phyloP scores from a whole-genome alignment of 2,113 vertebrate species.

The Martes martes region DNA sequence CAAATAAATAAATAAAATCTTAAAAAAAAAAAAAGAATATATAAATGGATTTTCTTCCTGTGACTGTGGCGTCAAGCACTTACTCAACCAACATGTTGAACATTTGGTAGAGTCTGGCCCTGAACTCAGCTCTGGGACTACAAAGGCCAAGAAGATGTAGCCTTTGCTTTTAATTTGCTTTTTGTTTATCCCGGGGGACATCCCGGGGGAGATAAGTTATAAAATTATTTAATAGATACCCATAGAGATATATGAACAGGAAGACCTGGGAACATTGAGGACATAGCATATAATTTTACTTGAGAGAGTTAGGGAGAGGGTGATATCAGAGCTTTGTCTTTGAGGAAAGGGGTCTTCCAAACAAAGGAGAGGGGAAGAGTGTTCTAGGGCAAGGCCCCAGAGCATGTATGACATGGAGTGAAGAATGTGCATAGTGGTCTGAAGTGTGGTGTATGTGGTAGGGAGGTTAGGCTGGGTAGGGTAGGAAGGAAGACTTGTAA shows the following conservation, averaged over 20 bases:
- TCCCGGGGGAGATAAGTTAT: not conserved
- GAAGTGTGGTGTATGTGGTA: fast-evolving
- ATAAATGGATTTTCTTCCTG: not conserved
- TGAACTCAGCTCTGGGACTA: not conserved
- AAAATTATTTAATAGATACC: not conserved
- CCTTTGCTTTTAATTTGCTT: not conserved
- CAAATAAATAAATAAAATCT: too few relatives aligned
- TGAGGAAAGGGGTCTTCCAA: not conserved
- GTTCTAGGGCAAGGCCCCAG: not conserved
- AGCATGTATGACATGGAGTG: fast-evolving
- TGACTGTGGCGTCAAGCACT: not conserved
- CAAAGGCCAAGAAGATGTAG: not conserved
- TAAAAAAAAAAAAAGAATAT: not conserved
- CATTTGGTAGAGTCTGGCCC: not conserved
- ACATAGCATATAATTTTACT: not conserved
- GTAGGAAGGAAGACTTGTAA: not conserved
- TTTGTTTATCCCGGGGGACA: not conserved
- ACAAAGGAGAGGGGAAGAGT: not conserved
- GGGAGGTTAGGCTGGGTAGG: not conserved
- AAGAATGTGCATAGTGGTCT: not conserved
- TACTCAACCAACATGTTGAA: not conserved
- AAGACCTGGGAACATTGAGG: not conserved
- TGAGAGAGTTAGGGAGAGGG: not conserved
- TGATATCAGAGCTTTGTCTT: not conserved
- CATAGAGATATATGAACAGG: not conserved